These are phyloP conservation scores for Cheirogaleus medius DNA, from an alignment of 2,113 vertebrate genomes.

Conservation along the genomic window DNA sequence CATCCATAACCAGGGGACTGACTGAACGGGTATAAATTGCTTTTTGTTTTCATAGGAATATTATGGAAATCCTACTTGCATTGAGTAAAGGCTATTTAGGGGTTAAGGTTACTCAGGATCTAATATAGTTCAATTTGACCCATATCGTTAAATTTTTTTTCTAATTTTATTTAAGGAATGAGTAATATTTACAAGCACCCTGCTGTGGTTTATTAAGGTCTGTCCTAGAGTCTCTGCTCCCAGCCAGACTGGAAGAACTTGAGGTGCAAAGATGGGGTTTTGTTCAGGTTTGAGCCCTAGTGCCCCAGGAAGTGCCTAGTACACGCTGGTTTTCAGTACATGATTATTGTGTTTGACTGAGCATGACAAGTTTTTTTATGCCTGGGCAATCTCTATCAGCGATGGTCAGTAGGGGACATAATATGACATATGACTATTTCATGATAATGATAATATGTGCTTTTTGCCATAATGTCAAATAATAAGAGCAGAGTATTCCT, in stretches of 20 bases:
- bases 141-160: neutral
- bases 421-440: neutral
- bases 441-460: neutral
- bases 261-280: neutral
- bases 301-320: too few species aligned
- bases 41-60: neutral
- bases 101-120: neutral
- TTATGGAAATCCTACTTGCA: neutral
- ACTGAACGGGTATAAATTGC: neutral
- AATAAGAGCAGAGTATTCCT: neutral
- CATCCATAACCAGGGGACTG: too few species aligned
- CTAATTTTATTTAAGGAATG: neutral
- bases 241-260: neutral
- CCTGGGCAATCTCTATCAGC: neutral
- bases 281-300: neutral
- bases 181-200: neutral
- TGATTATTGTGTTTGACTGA: neutral
- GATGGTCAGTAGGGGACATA: neutral
- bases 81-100: neutral
- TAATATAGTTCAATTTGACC: neutral
- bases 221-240: neutral
- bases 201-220: neutral
- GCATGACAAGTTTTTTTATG: neutral
- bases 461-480: neutral
- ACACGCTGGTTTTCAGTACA: rapidly evolving